These are phyloP conservation scores for Tuberolachnus salignus DNA, from an alignment of 2,888 invertebrate genomes.

Conservation along the genomic window DNA sequence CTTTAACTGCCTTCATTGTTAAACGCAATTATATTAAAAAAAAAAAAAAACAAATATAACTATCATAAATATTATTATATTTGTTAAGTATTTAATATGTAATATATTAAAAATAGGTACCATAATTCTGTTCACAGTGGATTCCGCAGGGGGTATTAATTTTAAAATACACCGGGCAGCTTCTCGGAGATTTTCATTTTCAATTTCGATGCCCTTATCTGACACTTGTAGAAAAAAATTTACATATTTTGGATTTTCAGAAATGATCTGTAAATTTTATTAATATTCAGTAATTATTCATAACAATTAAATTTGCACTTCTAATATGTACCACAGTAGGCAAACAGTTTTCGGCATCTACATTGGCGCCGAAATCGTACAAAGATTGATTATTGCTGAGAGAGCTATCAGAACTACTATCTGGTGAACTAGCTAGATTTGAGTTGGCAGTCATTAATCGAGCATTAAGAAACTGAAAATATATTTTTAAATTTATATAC, in stretches of 20 bases:
- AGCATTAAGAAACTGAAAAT: constrained; percentile 71
- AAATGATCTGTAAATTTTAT: constrained; percentile 71
- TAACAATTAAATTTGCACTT: neutral
- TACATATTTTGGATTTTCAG: constrained; percentile 77
- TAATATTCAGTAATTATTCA: neutral
- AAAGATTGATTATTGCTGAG: constrained; percentile 89
- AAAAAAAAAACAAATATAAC: no score
- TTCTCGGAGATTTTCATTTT: constrained; percentile 81
- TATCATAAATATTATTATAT: no score
- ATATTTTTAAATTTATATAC: neutral
- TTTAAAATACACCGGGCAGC: constrained; percentile 80
- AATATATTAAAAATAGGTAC: constrained; percentile 57
- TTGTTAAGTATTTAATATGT: no score
- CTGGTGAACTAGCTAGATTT: constrained; percentile 80
- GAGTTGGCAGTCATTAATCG: constrained; percentile 77
- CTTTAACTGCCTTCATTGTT: no score
- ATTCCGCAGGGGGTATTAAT: constrained; percentile 78
- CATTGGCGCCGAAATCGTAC: constrained; percentile 74
- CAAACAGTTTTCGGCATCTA: constrained; percentile 84
- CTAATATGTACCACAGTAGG: constrained; percentile 81
- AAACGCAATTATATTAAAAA: no score
- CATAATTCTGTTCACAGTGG: constrained; percentile 69
- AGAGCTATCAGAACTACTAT: constrained; percentile 93
- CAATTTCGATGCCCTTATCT: constrained; percentile 83
- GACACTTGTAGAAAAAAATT: constrained; percentile 85